Evolutionary conservation across 1,140 invertebrate species (phyloP), one percentile per base, ranked within the genome.

Genomic region (Hypsibius dujardini): DNA sequence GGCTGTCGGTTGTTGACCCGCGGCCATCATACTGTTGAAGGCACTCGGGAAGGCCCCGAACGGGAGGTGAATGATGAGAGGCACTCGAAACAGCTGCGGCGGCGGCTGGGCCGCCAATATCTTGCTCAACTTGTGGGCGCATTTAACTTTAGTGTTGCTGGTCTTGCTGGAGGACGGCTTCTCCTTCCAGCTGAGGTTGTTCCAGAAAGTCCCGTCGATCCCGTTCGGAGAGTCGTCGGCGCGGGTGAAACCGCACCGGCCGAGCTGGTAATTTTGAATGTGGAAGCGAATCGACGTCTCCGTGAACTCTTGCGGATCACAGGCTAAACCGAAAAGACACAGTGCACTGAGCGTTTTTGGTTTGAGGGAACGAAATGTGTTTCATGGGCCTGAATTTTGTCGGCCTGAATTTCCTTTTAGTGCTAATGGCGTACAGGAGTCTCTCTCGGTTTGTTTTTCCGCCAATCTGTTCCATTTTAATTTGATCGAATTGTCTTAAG

Each of bases 281-380:
- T 14, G 12, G 62, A 67, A 67, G 3, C 42, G 7, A 42, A 67
- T 67, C 12, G 62, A 67, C 12, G 12, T 67, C 7, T 7, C 7
- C 42, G 62, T 67, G 42, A 67, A 67, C 42, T 67, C 62, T 67
- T 67, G 62, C 7, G 62, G 62, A 42, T 67, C 62, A 67, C 62
- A 67, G 42, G 62, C 62, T 67, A 42, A 14, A 67, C 12, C 3
- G 7, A 7, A 67, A 14, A 67, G 12, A 14, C 3, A 42, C 3
- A 67, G 3, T 67, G 3, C 42, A 67, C 12, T 14, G 42, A 42
- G 7, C 7, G 45, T 12, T 42, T 3, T 42, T 67, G 42, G 62
- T 67, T 7, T 3, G 12, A 67, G 7, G 42, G 12, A 67, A 67
- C 7, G 42, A 3, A 67, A 67, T 42, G 3, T 14, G 7, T 7